Base-by-base conservation (phyloP, 2,888 invertebrate genomes). In the Cantharis flavilabris region DNA sequence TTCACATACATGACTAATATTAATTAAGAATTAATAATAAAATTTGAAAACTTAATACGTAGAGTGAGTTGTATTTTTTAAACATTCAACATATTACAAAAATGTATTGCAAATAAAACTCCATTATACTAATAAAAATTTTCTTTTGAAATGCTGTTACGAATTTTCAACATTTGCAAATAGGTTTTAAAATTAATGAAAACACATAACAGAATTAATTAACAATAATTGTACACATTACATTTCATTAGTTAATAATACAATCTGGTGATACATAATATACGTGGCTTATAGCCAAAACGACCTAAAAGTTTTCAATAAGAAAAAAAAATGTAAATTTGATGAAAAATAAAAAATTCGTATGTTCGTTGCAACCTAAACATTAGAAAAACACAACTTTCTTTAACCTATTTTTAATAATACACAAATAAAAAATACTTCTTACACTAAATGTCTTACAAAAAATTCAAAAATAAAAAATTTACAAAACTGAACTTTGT, bases 1-100 rank as follows among this genome's bases (percentile, higher is more conserved):
- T 49, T n/a, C 13, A 49, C 49, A 49, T 49, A 49, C 49, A 49
- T 49, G 49, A 49, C 49, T 49, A 49, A 49, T 49, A 49, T 49
- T 49, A 49, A 49, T 49, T 49, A 49, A 49, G 49, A 49, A 49
- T 49, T 49, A 67, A 80, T 82, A 80, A 84, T 83, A 83, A 82
- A 84, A 84, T 83, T 79, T 83, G 81, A 84, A 84, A 84, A 84
- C 83, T 83, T 83, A 83, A 84, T 71, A 73, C 30, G n/a, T 76
- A 76, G 70, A 28, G 71, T 74, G 74, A 67, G 73, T 77, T 71
- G 76, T 18, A 74, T 62, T 65, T 7, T 64, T 64, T 76, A 76
- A 26, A 71, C 20, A 67, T 67, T 23, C 18, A 65, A 65, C 13
- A 65, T 18, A 67, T 49, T 49, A 67, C 65, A 20, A 67, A 65